Percentiles rank a stretch among this genome's conserved stretches.
phyloP scores from a whole-genome alignment of 2,888 invertebrate genomes.

The Thumatha senex region DNA sequence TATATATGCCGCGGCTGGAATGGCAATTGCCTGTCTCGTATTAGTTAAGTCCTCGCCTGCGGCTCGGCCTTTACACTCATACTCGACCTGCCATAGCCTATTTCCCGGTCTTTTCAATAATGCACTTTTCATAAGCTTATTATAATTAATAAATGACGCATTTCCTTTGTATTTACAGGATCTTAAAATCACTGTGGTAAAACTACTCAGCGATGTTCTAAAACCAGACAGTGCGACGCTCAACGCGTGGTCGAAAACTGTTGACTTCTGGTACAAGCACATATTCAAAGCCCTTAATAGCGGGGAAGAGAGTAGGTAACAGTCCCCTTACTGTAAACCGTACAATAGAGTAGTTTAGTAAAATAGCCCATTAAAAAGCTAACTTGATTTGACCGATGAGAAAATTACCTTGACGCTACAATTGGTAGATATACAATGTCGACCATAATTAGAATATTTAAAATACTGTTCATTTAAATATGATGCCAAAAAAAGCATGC shows the following conservation, averaged over 20 bases:
- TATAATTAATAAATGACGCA: too few species aligned
- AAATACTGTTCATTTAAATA: too few species aligned
- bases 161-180: constrained; percentile 48
- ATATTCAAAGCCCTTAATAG: constrained; percentile 62
- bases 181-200: constrained; percentile 70
- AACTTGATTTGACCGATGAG: constrained; percentile 25
- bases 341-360: constrained; percentile 34
- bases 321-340: constrained; percentile 33
- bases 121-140: too few species aligned
- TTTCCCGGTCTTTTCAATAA: too few species aligned
- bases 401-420: constrained; percentile 15
- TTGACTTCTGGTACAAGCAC: constrained; percentile 76
- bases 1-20: too few species aligned
- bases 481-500: too few species aligned
- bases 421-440: constrained; percentile 2
- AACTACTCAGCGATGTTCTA: constrained; percentile 73
- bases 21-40: too few species aligned
- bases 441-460: too few species aligned
- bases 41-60: too few species aligned
- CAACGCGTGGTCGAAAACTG: constrained; percentile 70
- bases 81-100: too few species aligned
- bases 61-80: too few species aligned
- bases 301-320: constrained; percentile 43
- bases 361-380: constrained; percentile 30
- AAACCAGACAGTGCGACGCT: constrained; percentile 63